A percentile compares a stretch with the other conserved stretches of the same genome.
These are phyloP conservation scores for Pteronura brasiliensis DNA, from an alignment of 2,113 vertebrate genomes.

Conservation along the genomic window DNA sequence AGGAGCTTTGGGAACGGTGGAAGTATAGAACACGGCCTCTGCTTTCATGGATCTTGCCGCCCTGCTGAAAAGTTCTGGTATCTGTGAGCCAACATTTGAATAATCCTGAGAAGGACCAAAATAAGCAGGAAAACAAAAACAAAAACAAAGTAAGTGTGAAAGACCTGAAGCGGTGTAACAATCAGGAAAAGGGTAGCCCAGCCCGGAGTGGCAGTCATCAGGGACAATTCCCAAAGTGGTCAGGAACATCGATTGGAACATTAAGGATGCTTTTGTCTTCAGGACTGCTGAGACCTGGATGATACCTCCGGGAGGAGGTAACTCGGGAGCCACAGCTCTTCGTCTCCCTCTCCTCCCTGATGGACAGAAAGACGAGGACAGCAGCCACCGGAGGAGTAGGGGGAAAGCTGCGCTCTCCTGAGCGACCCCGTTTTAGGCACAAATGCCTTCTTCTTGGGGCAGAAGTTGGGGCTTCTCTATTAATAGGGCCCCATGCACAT, in stretches of 20 bases:
- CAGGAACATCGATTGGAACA: no score
- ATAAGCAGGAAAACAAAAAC: not conserved
- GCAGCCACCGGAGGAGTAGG: not conserved
- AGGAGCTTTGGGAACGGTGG: not conserved
- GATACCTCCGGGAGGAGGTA: not conserved
- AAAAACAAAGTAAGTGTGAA: not conserved
- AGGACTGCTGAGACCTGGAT: not conserved
- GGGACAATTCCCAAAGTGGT: not conserved
- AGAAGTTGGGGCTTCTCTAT: not conserved
- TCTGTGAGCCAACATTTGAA: not conserved
- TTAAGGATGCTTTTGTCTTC: not conserved
- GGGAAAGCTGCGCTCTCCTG: not conserved
- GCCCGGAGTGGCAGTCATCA: accelerated
- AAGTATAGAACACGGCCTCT: not conserved
- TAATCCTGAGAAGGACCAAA: not conserved
- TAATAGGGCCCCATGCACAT: not conserved
- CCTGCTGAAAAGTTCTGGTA: not conserved
- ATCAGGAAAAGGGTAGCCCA: not conserved
- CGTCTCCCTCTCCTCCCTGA: not conserved
- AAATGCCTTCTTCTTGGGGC: not conserved
- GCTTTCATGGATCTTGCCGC: not conserved
- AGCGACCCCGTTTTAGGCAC: slow-evolving; percentile 35
- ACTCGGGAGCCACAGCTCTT: not conserved
- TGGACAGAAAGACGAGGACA: not conserved
- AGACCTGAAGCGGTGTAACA: not conserved